A percentile compares a stretch with the other conserved stretches of the same genome.
These are phyloP conservation scores for Parochlus steinenii DNA, from an alignment of 2,888 invertebrate genomes.

Conservation along the genomic window DNA sequence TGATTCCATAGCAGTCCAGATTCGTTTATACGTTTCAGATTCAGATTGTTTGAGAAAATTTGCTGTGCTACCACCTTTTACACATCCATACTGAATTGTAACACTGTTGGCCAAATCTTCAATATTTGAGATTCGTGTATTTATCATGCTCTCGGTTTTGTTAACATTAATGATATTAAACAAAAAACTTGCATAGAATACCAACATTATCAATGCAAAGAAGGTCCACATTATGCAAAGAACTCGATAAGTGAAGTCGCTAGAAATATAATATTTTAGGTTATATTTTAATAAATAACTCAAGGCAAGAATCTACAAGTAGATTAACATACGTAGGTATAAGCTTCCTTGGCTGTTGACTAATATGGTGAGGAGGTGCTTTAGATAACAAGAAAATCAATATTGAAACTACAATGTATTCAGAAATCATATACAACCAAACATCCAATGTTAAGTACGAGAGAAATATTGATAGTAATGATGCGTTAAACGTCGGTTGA, in stretches of 20 bases:
- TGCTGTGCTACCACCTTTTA: no score
- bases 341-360: no score
- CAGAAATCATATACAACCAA: slow-evolving; percentile 80
- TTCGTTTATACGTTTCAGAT: no score
- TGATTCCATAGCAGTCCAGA: slow-evolving; percentile 80
- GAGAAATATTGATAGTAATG: slow-evolving; percentile 77
- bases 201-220: slow-evolving; percentile 64
- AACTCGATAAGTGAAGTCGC: no score
- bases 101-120: slow-evolving; percentile 85
- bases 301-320: no score
- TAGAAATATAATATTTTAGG: no score
- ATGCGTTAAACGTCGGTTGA: slow-evolving; percentile 57
- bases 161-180: no score
- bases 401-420: slow-evolving; percentile 68
- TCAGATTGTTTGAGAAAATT: no score
- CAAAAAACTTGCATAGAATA: slow-evolving; percentile 82
- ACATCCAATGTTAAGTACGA: slow-evolving; percentile 73
- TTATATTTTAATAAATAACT: no score
- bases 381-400: slow-evolving; percentile 67
- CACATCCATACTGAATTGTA: no score
- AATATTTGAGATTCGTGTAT: slow-evolving; percentile 71
- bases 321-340: no score
- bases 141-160: slow-evolving; percentile 83
- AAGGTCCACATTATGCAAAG: slow-evolving; percentile 77
- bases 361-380: no score